A percentile compares a stretch with the other conserved stretches of the same genome.
These are phyloP conservation scores for Eumerus sabulonum DNA, from an alignment of 2,888 invertebrate genomes.

Conservation along the genomic window DNA sequence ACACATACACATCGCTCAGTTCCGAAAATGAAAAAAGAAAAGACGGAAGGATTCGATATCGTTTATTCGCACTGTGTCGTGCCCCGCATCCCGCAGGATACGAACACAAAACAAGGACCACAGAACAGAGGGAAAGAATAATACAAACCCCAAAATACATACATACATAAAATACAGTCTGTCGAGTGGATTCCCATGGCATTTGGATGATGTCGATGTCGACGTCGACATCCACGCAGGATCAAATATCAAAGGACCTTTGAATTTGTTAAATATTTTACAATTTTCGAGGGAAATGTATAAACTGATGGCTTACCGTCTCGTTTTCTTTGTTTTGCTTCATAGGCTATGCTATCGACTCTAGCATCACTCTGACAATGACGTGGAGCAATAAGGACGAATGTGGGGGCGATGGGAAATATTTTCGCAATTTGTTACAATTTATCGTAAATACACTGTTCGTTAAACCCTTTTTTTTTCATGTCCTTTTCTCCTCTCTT, in stretches of 20 bases:
- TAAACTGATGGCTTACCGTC: slow-evolving; percentile 16
- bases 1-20: too few relatives aligned
- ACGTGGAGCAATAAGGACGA: too few relatives aligned
- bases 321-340: neutral
- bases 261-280: slow-evolving; percentile 54
- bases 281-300: slow-evolving; percentile 43
- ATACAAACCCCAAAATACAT: too few relatives aligned
- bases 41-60: too few relatives aligned
- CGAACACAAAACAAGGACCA: too few relatives aligned
- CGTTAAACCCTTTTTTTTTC: slow-evolving; percentile 10
- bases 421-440: slow-evolving; percentile 59
- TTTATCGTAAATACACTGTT: slow-evolving; percentile 36
- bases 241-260: slow-evolving; percentile 55
- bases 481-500: neutral
- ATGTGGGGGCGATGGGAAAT: slow-evolving; percentile 7
- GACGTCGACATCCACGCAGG: slow-evolving; percentile 5
- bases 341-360: too few relatives aligned
- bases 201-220: neutral
- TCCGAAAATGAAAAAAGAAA: too few relatives aligned
- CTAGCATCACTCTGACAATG: too few relatives aligned
- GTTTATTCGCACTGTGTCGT: too few relatives aligned
- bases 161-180: too few relatives aligned
- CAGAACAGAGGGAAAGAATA: too few relatives aligned
- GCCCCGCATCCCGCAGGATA: too few relatives aligned
- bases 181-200: slow-evolving; percentile 18